Evolutionary conservation across 2,113 vertebrate genomes (phyloP), one percentile per base, ranked within the genome.

Genomic region (Esox niger): DNA sequence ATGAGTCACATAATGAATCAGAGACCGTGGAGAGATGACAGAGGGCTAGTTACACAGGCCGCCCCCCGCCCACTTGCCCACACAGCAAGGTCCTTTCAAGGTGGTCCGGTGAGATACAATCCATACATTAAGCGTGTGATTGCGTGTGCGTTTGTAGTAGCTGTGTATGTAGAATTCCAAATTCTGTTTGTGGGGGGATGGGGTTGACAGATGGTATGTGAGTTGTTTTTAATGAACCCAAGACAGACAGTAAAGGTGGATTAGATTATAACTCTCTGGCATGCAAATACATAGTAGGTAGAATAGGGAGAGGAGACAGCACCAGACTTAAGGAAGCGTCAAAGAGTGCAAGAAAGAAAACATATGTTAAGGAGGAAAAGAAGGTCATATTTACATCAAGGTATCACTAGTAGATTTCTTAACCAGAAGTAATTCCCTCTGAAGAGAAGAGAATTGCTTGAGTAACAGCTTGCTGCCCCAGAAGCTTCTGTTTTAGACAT

Each of bases 401-500:
- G 29, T 15, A 27, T 57, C 55, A 10, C 60, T 27, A 77, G 69
- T 2, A 9, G 35, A 54, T 78, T 43, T 43, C 35, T 65, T 66
- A 78, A 80, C 76, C 79, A 82, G 82, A 84, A 84, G 74, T 79
- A 21, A 70, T 72, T 70, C 73, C 72, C 83, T 60, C 62, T 55
- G 15, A 29, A 72, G 79, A 80, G 78, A 64, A 72, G 82, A 77
- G 43, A 3, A 67, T 70, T 25, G 79, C 80, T 75, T 60, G 78
- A 76, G 82, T 77, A 75, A 74, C 78, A 81, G 66, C 73, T n/a
- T 59, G 65, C 76, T 75, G 76, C 81, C 79, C 78, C 63, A 25
- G 78, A 81, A 83, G 78, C 75, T 85, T 78, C 71, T 79, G 70
- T 76, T 31, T 3, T 66, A 72, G 65, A 82, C 77, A 66, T 84